Evolutionary conservation across 1,140 invertebrate genomes (phyloP).

Genomic region (Plutomurus gul): DNA sequence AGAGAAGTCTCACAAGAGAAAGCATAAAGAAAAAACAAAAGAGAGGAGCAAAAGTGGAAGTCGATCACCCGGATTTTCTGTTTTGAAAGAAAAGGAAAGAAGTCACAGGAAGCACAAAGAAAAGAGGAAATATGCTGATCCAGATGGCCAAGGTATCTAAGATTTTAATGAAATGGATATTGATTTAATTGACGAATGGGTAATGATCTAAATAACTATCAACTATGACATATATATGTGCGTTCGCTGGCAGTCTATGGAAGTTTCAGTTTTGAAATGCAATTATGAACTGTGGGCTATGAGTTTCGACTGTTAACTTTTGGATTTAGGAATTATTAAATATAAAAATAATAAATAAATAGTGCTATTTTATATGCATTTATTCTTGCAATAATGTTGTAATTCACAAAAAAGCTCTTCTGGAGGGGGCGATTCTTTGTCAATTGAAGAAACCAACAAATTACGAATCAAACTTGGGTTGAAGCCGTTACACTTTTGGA

Average conservation of each 20-base stretch:
- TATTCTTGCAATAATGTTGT: too few species aligned
- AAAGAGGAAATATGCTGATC: slow-evolving; percentile 35
- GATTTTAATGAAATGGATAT: neutral
- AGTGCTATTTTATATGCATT: too few species aligned
- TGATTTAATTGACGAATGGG: neutral
- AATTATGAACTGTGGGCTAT: too few species aligned
- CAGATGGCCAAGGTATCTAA: slow-evolving; percentile 33
- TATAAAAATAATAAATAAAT: too few species aligned
- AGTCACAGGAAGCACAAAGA: slow-evolving; percentile 34
- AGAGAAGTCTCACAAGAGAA: slow-evolving; percentile 28
- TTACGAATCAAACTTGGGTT: slow-evolving; percentile 89
- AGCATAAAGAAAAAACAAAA: slow-evolving; percentile 36
- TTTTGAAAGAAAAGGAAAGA: slow-evolving; percentile 26
- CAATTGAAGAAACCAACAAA: slow-evolving; percentile 90
- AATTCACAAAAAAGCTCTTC: slow-evolving; percentile 30
- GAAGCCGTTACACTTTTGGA: slow-evolving; percentile 86
- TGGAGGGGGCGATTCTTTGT: slow-evolving; percentile 62
- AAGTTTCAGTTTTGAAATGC: too few species aligned
- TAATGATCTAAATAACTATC: neutral
- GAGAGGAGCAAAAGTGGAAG: neutral
- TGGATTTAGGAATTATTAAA: too few species aligned
- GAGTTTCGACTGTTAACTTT: too few species aligned
- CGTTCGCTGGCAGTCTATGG: too few species aligned
- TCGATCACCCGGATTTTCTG: neutral
- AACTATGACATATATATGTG: too few species aligned